Evolutionary conservation across 1,140 invertebrate species (phyloP).

Genomic region (Centruroides vittatus): DNA sequence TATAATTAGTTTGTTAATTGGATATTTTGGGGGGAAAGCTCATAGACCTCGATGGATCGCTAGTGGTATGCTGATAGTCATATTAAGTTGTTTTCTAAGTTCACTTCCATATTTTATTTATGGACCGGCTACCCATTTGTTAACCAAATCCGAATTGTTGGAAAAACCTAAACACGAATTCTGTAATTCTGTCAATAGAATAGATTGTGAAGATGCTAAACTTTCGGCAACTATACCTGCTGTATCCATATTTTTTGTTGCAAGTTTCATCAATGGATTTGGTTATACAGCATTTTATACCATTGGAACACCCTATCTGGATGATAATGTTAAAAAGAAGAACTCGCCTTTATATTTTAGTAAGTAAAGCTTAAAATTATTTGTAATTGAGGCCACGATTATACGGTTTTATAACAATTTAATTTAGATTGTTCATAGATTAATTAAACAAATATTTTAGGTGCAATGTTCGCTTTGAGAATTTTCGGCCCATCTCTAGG

Average conservation of each 20-base stretch:
- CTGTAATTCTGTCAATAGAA: conserved; percentile 1
- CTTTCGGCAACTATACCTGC: conserved; percentile 7
- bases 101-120: conserved; percentile 51
- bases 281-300: conserved; percentile 17
- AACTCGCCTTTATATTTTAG: conserved; percentile 17
- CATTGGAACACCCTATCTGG: conserved; percentile 10
- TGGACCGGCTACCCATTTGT: conserved; percentile 30
- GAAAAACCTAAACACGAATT: not conserved
- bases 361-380: conserved; percentile 1
- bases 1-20: conserved; percentile 37
- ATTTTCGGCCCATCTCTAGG: conserved; percentile 21
- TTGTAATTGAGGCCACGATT: too few relatives aligned
- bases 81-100: conserved; percentile 46
- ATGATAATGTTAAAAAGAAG: conserved; percentile 17
- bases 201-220: conserved; percentile 28
- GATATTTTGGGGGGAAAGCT: conserved; percentile 47
- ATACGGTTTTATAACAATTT: too few relatives aligned
- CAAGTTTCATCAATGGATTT: conserved; percentile 17
- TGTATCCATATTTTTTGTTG: conserved; percentile 14
- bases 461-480: conserved; percentile 17
- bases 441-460: not conserved
- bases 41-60: conserved; percentile 54
- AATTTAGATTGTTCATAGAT: not conserved
- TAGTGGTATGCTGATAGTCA: conserved; percentile 49
- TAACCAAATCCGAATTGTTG: not conserved